Evolutionary conservation across 2,797 vertebrate species (phyloP), one percentile per base, ranked within the genome.

Genomic region (Rhabdomys pumilio): DNA sequence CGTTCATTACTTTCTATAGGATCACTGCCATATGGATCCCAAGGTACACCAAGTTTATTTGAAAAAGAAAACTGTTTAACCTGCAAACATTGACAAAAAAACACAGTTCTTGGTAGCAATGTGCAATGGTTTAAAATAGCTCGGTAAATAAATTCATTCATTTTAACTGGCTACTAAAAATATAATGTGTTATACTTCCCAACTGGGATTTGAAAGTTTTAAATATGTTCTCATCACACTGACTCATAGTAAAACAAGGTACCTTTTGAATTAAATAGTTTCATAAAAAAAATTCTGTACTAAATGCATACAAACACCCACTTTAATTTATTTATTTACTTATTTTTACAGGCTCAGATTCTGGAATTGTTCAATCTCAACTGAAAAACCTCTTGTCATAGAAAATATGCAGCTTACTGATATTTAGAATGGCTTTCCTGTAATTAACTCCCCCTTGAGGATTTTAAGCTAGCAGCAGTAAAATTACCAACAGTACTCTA

Each of bases 381-480:
- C 90, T 99, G 98, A 99, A 99, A 99, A 98, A 99, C 98, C 98
- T 99, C 99, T 99, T 99, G 99, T 99, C 99, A 99, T 98, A 99
- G 99, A 99, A 99, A 99, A 99, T 99, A 99, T 99, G 99, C 99
- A 98, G 99, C 99, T 99, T 98, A 97, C 99, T 99, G 99, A 99
- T 99, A 99, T 99, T 99, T 99, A 99, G 99, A 99, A 99, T 99
- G 99, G 99, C 99, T 99, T 99, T 99, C 99, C 99, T 99, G 99
- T 99, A 99, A 99, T 99, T 99, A 99, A 99, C 99, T 99, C 99
- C 99, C 99, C 99, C 99, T 98, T 98, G 99, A 99, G 99, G 99
- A 99, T 99, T 99, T 99, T 99, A 99, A 99, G 99, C 99, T 99
- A 99, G 99, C 99, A 99, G 99, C 99, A 99, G 98, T 99, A 99